Conservation (phyloP, 2,888 invertebrate genomes). For the Xestia rhomboidea region DNA sequence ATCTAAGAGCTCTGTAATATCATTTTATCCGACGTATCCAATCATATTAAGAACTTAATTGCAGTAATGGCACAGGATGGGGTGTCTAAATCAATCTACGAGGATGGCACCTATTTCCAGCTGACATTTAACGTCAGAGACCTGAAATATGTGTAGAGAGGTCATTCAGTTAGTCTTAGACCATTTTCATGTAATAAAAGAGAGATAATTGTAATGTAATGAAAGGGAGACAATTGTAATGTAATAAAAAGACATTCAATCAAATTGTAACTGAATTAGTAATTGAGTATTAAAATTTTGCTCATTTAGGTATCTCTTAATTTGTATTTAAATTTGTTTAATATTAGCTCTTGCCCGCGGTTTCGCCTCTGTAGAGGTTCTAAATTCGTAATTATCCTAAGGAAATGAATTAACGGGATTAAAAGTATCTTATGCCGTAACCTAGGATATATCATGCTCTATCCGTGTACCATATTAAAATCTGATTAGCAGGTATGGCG, state of each 20-base stretch:
- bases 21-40: conserved; percentile 18
- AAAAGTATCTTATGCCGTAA: neutral
- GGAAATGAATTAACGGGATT: neutral
- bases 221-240: conserved; percentile 20
- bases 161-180: neutral
- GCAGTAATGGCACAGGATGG: conserved; percentile 26
- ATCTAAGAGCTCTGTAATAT: conserved; percentile 16
- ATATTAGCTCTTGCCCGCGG: neutral
- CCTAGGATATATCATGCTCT: neutral
- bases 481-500: neutral
- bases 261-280: neutral
- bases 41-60: conserved; percentile 33
- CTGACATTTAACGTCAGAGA: conserved; percentile 20
- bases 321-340: neutral
- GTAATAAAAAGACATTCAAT: conserved; percentile 6
- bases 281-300: too few relatives aligned
- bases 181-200: too few relatives aligned
- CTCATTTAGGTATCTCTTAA: too few relatives aligned
- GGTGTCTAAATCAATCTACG: conserved; percentile 26
- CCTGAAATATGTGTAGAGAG: conserved; percentile 7
- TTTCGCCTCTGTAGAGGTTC: neutral
- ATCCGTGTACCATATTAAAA: neutral
- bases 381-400: neutral
- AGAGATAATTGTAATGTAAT: neutral
- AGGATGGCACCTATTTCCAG: conserved; percentile 15